A percentile compares a stretch with the other conserved stretches of the same genome.
phyloP scores from a whole-genome alignment of 2,888 invertebrate genomes.

The Phalera bucephala region DNA sequence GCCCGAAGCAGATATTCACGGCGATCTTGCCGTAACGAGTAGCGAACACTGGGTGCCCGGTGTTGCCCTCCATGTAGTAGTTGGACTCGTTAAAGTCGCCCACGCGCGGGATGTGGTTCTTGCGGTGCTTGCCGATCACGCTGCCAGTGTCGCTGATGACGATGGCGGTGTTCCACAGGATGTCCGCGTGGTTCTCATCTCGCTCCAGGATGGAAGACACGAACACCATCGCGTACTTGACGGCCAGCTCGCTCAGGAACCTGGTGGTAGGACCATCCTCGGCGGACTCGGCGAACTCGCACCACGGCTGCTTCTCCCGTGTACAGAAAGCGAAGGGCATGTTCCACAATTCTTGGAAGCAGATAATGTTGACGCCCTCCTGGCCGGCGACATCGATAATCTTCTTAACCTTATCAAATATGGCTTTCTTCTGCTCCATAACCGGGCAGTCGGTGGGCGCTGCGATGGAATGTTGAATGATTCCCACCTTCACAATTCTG shows the following conservation, averaged over 20 bases:
- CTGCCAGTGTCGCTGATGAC: conserved; percentile 95
- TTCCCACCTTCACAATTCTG: conserved; percentile 91
- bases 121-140: conserved; percentile 96
- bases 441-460: conserved; percentile 90
- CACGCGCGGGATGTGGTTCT: conserved; percentile 99
- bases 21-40: conserved; percentile 95
- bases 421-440: conserved; percentile 89
- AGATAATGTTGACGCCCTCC: conserved; percentile 94
- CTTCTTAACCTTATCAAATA: conserved; percentile 89
- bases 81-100: conserved; percentile 99
- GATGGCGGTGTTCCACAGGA: conserved; percentile 98
- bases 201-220: conserved; percentile 97
- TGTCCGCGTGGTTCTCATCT: conserved; percentile 92
- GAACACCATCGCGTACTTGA: conserved; percentile 95
- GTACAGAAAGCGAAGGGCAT: conserved; percentile 99
- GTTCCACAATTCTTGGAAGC: conserved; percentile 98
- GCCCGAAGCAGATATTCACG: conserved; percentile 98
- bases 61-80: conserved; percentile 97
- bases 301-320: conserved; percentile 97
- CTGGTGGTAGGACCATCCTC: conserved; percentile 93
- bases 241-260: conserved; percentile 91
- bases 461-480: conserved; percentile 94
- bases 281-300: conserved; percentile 97
- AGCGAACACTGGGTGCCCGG: conserved; percentile 97
- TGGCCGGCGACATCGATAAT: conserved; percentile 92